phyloP scores from a whole-genome alignment of 2,113 vertebrate species.

The Gymnarchus niloticus region DNA sequence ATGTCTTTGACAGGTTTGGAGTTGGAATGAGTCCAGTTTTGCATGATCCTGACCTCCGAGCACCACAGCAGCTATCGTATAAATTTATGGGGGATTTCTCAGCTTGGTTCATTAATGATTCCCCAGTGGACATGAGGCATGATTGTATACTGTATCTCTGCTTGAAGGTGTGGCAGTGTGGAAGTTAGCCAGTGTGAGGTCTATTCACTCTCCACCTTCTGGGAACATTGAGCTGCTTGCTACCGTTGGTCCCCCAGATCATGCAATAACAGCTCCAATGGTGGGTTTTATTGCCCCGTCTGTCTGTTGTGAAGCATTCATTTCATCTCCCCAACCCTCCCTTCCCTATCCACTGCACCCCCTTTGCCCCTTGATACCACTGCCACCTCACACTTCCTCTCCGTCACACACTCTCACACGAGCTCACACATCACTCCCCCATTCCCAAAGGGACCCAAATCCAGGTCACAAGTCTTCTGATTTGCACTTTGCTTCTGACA shows the following conservation, averaged over 20 bases:
- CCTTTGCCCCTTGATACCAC: background rate
- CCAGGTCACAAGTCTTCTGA: constrained; percentile 11
- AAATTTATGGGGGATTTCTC: background rate
- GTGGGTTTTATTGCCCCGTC: background rate
- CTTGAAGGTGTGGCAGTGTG: constrained; percentile 13
- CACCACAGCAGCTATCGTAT: background rate
- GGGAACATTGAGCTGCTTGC: background rate
- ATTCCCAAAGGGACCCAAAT: background rate
- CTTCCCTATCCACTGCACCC: background rate
- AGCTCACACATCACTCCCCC: background rate
- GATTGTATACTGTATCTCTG: background rate
- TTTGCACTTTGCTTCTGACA: background rate
- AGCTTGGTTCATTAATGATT: background rate
- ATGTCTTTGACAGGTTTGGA: background rate
- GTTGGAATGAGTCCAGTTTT: background rate
- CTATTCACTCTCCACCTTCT: background rate
- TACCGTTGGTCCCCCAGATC: constrained; percentile 9
- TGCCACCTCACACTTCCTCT: background rate
- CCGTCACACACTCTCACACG: background rate
- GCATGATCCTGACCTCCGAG: constrained; percentile 6
- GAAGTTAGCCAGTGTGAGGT: constrained; percentile 4
- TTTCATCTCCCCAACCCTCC: background rate
- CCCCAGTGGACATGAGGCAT: background rate
- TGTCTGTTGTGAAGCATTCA: background rate
- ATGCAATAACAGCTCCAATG: background rate